A percentile compares a stretch with the other conserved stretches of the same genome.
Evolutionary conservation across 2,797 vertebrate genomes (phyloP).

Genomic region (Gephyroberyx darwinii): DNA sequence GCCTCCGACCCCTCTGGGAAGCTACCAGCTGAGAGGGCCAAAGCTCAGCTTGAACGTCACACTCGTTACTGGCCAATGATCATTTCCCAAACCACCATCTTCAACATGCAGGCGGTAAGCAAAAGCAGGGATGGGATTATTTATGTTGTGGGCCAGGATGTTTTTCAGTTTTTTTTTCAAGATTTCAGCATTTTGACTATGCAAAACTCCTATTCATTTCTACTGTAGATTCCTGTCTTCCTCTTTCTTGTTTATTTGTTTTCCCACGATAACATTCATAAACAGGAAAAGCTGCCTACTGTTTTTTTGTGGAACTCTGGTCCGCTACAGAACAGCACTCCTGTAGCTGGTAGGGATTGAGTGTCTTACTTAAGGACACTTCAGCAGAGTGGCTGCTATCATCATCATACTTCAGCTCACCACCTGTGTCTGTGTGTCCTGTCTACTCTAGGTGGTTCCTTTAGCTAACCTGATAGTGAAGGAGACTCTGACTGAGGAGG

Average conservation of each 20-base stretch:
- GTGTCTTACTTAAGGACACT: too few relatives aligned
- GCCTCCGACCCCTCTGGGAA: constrained; percentile 85
- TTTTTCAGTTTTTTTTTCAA: background rate
- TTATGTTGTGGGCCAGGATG: background rate
- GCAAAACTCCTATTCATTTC: too few relatives aligned
- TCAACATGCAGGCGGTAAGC: constrained; percentile 99
- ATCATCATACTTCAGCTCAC: background rate
- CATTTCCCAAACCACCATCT: constrained; percentile 99
- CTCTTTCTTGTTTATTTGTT: background rate
- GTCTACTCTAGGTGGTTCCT: constrained; percentile 89
- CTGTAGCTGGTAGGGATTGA: too few relatives aligned
- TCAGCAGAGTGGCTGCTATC: too few relatives aligned
- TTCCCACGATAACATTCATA: background rate
- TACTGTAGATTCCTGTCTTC: too few relatives aligned
- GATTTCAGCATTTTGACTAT: too few relatives aligned
- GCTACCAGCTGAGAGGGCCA: constrained; percentile 91
- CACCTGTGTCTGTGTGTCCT: background rate
- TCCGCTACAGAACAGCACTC: too few relatives aligned
- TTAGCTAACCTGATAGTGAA: constrained; percentile 97
- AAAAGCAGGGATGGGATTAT: background rate
- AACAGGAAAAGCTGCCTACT: background rate
- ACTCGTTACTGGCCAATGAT: constrained; percentile 99
- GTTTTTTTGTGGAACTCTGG: too few relatives aligned
- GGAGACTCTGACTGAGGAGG: constrained; percentile 94
- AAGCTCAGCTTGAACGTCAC: constrained; percentile 94